Base-by-base conservation (phyloP, 2,797 vertebrate genomes). In the Chaetodon trifasciatus region DNA sequence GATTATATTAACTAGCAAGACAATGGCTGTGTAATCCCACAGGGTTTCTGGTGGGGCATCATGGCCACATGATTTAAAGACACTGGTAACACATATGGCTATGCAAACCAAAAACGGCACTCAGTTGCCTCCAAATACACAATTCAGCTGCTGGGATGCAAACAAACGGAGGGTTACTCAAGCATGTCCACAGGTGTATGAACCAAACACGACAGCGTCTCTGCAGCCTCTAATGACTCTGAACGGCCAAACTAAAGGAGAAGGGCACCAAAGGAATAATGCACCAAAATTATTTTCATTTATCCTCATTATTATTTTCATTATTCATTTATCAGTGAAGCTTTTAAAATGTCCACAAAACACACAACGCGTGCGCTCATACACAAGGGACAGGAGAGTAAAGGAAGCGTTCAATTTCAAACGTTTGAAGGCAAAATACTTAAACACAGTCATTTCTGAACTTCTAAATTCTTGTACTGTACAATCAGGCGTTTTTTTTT, bases 1-100 rank as follows among this genome's bases (percentile, higher is more conserved):
- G 70, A 79, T 79, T 88, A 76, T 74, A 82, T 85, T 70, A 76
- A 79, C 82, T 46, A 55, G 37, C 49, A 76, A 79, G 39, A 82
- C 47, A 79, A 70, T 62, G 74, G 57, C 44, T 52, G 68, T 67
- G 77, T 68, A 74, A 81, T 83, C 56, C 55, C 39, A 58, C 52
- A 65, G 49, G 70, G 75, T 47, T 80, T 81, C 60, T 78, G 61
- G 21, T 78, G 49, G 70, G 67, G 53, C 47, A 74, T 21, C 35
- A 46, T 44, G 49, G 62, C 81, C 78, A 76, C 64, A 75, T 70
- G 49, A 75, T 76, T 62, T 75, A 72, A 67, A 82, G 44, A 77
- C 42, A 79, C 15, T 49, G 11, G 52, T 50, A 68, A 40, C 32
- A 69, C 28, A 74, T 37, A 19, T 17, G 53, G 10, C 17, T 44